These are phyloP conservation scores for Drosophila nr. perissopoda DNA, from an alignment of 2,888 invertebrate species.

Conservation along the genomic window DNA sequence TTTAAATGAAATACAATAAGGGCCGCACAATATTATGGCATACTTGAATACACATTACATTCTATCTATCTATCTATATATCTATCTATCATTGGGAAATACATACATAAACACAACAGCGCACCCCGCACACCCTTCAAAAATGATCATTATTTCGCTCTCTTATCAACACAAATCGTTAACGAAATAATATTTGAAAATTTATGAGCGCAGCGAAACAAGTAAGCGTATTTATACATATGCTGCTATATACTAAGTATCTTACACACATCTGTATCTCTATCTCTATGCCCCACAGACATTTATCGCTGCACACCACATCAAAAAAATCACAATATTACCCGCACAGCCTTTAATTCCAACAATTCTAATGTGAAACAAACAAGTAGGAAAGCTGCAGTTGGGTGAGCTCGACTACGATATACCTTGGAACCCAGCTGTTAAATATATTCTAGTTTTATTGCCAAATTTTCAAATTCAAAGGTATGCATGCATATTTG, in stretches of 20 bases:
- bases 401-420: not conserved
- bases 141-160: conserved; percentile 5
- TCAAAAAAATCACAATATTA: not conserved
- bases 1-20: conserved; percentile 41
- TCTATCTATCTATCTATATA: not conserved
- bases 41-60: conserved; percentile 25
- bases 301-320: too few relatives aligned
- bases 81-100: conserved; percentile 13
- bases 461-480: too few relatives aligned
- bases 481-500: too few relatives aligned
- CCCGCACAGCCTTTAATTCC: not conserved
- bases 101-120: conserved; percentile 46
- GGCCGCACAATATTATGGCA: conserved; percentile 48
- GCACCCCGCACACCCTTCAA: not conserved
- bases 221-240: too few relatives aligned
- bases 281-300: not conserved
- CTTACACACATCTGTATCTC: not conserved
- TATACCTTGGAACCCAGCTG: not conserved
- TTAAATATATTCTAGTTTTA: not conserved
- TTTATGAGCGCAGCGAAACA: not conserved
- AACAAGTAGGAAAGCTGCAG: not conserved
- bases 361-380: not conserved
- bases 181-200: not conserved
- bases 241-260: not conserved
- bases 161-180: not conserved